These are phyloP conservation scores for Mormyrus hasselquistii DNA, from an alignment of 2,797 vertebrate genomes.

Conservation along the genomic window DNA sequence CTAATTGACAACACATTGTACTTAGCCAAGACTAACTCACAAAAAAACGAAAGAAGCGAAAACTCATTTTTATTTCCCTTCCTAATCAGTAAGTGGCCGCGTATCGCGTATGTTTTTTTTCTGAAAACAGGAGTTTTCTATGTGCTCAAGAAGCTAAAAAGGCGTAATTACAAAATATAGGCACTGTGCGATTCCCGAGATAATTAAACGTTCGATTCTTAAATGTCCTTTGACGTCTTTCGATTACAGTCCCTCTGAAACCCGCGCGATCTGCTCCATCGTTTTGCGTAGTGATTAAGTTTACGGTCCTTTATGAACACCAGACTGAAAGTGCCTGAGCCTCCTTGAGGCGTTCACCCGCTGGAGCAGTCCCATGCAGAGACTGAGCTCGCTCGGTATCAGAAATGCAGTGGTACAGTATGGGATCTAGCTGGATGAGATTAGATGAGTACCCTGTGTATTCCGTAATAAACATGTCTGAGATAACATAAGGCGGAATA, in stretches of 20 bases:
- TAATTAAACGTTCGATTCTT: background rate
- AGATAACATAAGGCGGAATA: background rate
- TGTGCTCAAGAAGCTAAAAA: background rate
- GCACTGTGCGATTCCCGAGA: background rate
- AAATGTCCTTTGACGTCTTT: background rate
- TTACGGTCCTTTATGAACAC: background rate
- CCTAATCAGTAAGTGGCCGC: background rate
- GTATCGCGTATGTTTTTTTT: background rate
- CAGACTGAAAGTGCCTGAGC: background rate
- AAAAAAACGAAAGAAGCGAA: background rate
- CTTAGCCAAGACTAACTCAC: background rate
- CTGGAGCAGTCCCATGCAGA: background rate
- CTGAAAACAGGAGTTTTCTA: background rate
- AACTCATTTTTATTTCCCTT: background rate
- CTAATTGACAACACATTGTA: constrained; percentile 19
- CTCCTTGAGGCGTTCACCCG: background rate
- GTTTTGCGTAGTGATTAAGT: background rate
- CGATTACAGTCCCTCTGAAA: background rate
- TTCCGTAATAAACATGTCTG: background rate
- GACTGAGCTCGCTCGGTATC: background rate
- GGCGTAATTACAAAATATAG: background rate
- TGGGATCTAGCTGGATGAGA: background rate
- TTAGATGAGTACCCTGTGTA: background rate
- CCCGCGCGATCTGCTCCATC: background rate
- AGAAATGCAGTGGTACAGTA: background rate